These are phyloP conservation scores for Ormia ochracea DNA, from an alignment of 2,888 invertebrate genomes.

Conservation along the genomic window DNA sequence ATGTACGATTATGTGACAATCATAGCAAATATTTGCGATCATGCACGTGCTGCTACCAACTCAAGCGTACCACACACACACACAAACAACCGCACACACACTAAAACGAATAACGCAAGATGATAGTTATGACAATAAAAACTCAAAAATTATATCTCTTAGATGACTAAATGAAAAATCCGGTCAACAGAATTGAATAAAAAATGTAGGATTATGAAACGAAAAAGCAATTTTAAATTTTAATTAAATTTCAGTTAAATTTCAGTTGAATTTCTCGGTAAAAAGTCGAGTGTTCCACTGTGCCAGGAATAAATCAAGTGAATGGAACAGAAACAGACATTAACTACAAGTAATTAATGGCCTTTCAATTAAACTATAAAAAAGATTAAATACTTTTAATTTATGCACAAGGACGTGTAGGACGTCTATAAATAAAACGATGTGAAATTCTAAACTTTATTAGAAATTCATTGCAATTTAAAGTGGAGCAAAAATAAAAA, in stretches of 20 bases:
- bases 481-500: neutral
- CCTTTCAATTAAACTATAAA: neutral
- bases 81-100: neutral
- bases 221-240: neutral
- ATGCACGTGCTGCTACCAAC: neutral
- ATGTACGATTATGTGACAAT: slow-evolving; percentile 39
- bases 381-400: neutral
- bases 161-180: slow-evolving; percentile 51
- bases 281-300: slow-evolving; percentile 1
- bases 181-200: slow-evolving; percentile 17
- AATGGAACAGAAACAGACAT: neutral
- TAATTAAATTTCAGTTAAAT: neutral
- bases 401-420: slow-evolving; percentile 46
- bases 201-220: neutral
- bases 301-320: neutral
- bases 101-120: neutral
- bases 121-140: neutral
- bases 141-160: slow-evolving; percentile 27
- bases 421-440: slow-evolving; percentile 31
- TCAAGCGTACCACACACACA: neutral
- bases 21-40: slow-evolving; percentile 29
- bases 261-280: slow-evolving; percentile 35
- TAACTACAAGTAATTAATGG: slow-evolving; percentile 6
- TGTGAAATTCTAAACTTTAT: slow-evolving; percentile 18
- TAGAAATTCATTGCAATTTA: neutral